A percentile compares a stretch with the other conserved stretches of the same genome.
Conservation (phyloP, 2,888 invertebrate genomes). For the Xestia xanthographa region DNA sequence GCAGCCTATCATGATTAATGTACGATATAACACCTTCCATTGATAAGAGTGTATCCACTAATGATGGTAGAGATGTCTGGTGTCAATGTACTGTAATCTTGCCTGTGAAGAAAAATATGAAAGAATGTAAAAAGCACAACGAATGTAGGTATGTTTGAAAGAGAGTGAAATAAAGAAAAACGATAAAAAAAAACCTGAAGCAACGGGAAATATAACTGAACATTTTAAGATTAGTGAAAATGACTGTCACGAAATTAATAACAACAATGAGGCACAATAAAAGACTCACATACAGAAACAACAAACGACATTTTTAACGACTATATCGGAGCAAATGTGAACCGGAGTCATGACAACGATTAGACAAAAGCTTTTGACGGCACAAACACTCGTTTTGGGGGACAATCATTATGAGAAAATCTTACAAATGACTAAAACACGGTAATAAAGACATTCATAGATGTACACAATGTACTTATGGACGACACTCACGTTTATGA, state of each 20-base stretch:
- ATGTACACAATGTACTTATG: conserved; percentile 88
- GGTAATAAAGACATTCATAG: conserved; percentile 91
- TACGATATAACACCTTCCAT: conserved; percentile 67
- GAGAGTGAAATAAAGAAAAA: background rate
- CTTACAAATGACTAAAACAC: conserved; percentile 89
- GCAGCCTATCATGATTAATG: conserved; percentile 73
- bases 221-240: conserved; percentile 26
- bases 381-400: conserved; percentile 88
- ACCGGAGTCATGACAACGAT: conserved; percentile 84
- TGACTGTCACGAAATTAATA: conserved; percentile 34
- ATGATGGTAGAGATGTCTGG: conserved; percentile 53
- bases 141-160: background rate
- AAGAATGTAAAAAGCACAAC: background rate
- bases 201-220: background rate
- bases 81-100: conserved; percentile 53
- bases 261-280: conserved; percentile 39
- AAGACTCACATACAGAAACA: conserved; percentile 49
- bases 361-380: conserved; percentile 90
- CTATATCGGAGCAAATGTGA: conserved; percentile 78
- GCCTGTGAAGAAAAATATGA: conserved; percentile 26
- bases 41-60: conserved; percentile 66
- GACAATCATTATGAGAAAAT: conserved; percentile 91
- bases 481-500: conserved; percentile 90
- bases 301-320: conserved; percentile 70
- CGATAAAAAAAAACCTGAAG: background rate